Percentiles rank a stretch among this genome's conserved stretches.
Evolutionary conservation across 2,113 vertebrate genomes (phyloP).

Genomic region (Gallinago paraguaiae): DNA sequence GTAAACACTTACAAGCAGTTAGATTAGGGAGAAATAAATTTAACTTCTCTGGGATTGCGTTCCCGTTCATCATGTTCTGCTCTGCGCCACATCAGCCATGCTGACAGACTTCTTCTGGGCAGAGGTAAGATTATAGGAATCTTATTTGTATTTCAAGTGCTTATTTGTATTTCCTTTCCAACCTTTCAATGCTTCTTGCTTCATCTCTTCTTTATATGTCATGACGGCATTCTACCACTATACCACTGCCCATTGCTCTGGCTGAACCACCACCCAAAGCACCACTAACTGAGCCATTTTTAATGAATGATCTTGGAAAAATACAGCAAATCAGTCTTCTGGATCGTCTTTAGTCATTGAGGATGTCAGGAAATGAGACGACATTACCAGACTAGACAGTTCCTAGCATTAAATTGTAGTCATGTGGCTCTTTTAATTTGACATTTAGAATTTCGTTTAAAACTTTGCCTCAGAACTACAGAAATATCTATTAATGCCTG

Average conservation of each 20-base stretch:
- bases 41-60: neutral
- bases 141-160: neutral
- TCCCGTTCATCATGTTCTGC: neutral
- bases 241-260: neutral
- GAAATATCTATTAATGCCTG: neutral
- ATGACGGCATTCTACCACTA: neutral
- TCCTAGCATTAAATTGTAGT: neutral
- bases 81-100: neutral
- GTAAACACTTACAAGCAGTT: neutral
- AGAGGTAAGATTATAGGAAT: neutral
- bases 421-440: neutral
- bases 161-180: neutral
- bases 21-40: neutral
- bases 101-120: neutral
- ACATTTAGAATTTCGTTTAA: constrained; percentile 4
- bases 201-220: neutral
- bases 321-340: neutral
- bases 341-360: neutral
- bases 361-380: neutral
- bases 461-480: neutral
- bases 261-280: neutral
- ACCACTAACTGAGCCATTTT: neutral
- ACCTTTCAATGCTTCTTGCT: neutral
- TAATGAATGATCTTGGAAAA: constrained; percentile 4
- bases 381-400: neutral